phyloP scores from a whole-genome alignment of 2,888 invertebrate genomes.

The Teleogryllus oceanicus region DNA sequence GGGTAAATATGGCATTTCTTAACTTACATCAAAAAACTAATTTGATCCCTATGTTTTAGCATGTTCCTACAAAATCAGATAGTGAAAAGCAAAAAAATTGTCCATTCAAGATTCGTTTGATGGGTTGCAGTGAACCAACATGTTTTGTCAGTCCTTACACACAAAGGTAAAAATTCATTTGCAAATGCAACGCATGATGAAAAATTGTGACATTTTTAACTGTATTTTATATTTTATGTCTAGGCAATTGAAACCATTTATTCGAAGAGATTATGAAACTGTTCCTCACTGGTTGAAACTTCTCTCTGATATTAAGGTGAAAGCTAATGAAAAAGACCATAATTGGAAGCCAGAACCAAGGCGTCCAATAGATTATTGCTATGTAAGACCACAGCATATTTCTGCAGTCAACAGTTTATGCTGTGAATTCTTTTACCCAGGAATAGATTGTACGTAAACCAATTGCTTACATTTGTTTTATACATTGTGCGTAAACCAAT shows the following conservation, averaged over 20 bases:
- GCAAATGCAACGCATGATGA: background rate
- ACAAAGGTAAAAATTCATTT: constrained; percentile 43
- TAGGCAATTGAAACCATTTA: constrained; percentile 69
- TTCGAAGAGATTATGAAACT: constrained; percentile 65
- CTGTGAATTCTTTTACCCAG: constrained; percentile 86
- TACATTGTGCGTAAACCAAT: too few species aligned
- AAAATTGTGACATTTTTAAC: background rate
- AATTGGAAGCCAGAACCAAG: constrained; percentile 50
- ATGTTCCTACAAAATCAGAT: background rate
- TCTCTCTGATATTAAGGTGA: constrained; percentile 60
- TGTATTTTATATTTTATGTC: constrained; percentile 12
- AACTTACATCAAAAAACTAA: too few species aligned
- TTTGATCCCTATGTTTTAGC: background rate
- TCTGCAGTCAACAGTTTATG: constrained; percentile 81
- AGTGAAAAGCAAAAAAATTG: background rate
- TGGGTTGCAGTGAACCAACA: constrained; percentile 53
- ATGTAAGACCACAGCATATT: constrained; percentile 82
- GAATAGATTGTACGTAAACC: constrained; percentile 73
- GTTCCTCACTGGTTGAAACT: constrained; percentile 69
- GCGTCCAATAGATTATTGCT: constrained; percentile 77
- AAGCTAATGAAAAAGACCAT: constrained; percentile 48
- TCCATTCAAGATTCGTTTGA: constrained; percentile 49
- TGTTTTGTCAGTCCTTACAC: constrained; percentile 49
- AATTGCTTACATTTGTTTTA: background rate
- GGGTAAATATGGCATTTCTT: too few species aligned